Conservation (phyloP, 2,797 vertebrate species). For the Etheostoma nigrum region DNA sequence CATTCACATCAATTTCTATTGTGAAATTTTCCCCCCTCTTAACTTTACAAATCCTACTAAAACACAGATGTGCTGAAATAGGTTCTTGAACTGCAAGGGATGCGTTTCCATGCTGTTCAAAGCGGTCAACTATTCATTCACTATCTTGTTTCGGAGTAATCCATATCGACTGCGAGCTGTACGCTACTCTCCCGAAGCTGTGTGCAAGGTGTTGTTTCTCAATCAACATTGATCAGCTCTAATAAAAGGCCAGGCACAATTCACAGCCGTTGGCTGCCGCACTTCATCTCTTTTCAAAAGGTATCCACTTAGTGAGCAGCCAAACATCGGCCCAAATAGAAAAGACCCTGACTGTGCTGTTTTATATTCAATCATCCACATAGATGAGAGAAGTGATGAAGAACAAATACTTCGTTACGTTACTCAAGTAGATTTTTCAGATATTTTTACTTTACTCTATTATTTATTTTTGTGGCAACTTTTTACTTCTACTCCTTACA, state of each 20-base stretch:
- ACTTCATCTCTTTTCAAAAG: conserved; percentile 57
- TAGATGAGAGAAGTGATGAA: no score
- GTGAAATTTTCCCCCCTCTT: conserved; percentile 19
- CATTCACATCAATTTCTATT: conserved; percentile 26
- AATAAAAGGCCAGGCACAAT: conserved; percentile 60
- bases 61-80: conserved; percentile 4
- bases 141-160: conserved; percentile 51
- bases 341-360: background rate
- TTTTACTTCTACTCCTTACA: no score
- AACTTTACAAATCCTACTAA: conserved; percentile 6
- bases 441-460: no score
- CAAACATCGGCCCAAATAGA: background rate
- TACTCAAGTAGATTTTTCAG: no score
- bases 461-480: no score
- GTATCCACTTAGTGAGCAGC: conserved; percentile 40
- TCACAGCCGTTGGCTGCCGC: conserved; percentile 19
- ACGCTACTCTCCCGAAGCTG: conserved; percentile 20
- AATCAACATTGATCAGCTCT: conserved; percentile 69
- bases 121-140: conserved; percentile 62
- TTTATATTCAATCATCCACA: conserved; percentile 5
- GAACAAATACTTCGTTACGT: no score
- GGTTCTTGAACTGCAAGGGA: conserved; percentile 22
- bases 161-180: conserved; percentile 49
- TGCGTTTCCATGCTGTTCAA: conserved; percentile 40
- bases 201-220: conserved; percentile 48